Evolutionary conservation across 2,113 vertebrate genomes (phyloP), one percentile per base, ranked within the genome.

Genomic region (Neotoma lepida): DNA sequence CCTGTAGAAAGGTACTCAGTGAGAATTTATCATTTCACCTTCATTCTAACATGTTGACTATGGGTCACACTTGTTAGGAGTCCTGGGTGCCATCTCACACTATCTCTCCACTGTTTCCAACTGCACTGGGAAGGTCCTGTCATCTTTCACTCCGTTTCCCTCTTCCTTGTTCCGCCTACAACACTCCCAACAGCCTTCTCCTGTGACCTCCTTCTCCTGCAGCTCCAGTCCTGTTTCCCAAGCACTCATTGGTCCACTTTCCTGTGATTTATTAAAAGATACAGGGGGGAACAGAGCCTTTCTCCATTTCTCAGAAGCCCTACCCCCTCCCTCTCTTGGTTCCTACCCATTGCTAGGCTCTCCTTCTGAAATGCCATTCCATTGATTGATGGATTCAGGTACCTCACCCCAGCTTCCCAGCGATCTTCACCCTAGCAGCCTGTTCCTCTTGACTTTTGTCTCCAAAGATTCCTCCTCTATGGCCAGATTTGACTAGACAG

Each of bases 1-100:
- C 89, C 78, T 54, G 4, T 54, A 51, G 88, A 96, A 98, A 95
- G 58, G 20, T 86, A 97, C 88, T 95, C 33, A 13, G 33, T 89
- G 39, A 78, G 73, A 96, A 54, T 15, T 90, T 26, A 91, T 70
- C 81, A 73, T 90, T 92, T 84, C 46, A 63, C 35, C 54, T 80
- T 86, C 13, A 73, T 49, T 95, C 82, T 88, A 95, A 71, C 58
- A 58, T 64, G 41, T 5, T 56, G 49, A 71, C 56, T 87, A 33
- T 44, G 7, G 94, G 91, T 90, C 7, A 0, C 46, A 39, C 10
- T 33, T 89, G 30, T 85, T 77, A 76, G 51, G 84, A 93, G 9
- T 89, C 28, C 64, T 64, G 44, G 61, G 64, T 70, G 14, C 9
- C 33, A 7, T 33, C 92, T 41, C 20, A 3, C 13, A 3, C 54